Evolutionary conservation across 2,797 vertebrate genomes (phyloP).

Genomic region (Catamblyrhynchus diadema): DNA sequence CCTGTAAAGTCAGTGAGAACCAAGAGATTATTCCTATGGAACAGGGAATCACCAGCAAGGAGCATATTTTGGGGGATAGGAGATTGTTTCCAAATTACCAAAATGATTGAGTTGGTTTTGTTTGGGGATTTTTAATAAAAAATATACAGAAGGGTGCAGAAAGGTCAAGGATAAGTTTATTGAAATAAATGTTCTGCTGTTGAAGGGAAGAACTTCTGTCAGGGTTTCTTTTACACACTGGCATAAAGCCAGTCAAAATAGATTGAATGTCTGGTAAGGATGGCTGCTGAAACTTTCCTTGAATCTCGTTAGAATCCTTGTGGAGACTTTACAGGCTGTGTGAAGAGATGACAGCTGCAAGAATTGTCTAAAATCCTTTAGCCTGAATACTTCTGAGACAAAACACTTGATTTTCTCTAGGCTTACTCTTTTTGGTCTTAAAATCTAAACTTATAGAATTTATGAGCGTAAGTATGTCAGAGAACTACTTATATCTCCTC

Average conservation of each 20-base stretch:
- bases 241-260: conserved; percentile 9
- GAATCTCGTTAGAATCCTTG: background rate
- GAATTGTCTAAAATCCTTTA: background rate
- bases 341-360: background rate
- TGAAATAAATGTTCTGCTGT: background rate
- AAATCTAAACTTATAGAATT: background rate
- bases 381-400: background rate
- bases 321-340: background rate
- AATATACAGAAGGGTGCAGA: background rate
- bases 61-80: background rate
- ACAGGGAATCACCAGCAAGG: background rate
- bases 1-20: background rate
- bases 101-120: background rate
- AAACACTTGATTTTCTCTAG: background rate
- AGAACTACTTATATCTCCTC: background rate
- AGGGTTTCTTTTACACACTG: background rate
- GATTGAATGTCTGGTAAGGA: background rate
- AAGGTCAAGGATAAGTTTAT: background rate
- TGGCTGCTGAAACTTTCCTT: background rate
- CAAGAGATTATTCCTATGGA: background rate
- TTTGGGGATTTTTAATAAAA: background rate
- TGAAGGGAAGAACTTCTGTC: background rate
- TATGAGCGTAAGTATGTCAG: background rate
- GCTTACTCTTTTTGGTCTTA: background rate
- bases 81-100: background rate